Evolutionary conservation across 2,113 vertebrate species (phyloP).

Genomic region (Chrysochloris asiatica): DNA sequence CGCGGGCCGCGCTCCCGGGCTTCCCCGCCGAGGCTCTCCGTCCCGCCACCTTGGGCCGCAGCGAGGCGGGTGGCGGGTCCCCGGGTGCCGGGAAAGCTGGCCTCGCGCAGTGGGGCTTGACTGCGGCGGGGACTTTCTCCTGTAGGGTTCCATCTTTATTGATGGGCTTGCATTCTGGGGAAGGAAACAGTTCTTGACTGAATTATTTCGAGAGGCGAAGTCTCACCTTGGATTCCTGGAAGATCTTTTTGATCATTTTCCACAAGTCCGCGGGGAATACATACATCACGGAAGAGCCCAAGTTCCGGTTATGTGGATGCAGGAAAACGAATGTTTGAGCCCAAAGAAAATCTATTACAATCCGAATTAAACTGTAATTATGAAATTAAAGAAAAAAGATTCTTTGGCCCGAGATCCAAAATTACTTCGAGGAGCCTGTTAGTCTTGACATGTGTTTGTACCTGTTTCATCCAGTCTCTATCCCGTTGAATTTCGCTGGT

Average conservation of each 20-base stretch:
- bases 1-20: too few species aligned
- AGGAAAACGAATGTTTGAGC: background rate
- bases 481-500: background rate
- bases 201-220: background rate
- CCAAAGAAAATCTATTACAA: background rate
- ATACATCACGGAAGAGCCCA: background rate
- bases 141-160: background rate
- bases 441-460: background rate
- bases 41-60: too few species aligned
- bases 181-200: fast-evolving
- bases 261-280: background rate
- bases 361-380: background rate
- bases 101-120: background rate
- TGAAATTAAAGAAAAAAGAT: too few species aligned
- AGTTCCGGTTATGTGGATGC: background rate
- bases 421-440: background rate
- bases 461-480: background rate
- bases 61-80: too few species aligned
- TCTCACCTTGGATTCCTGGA: background rate
- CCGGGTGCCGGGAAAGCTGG: fast-evolving
- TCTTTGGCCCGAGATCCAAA: background rate
- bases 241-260: background rate
- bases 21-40: too few species aligned
- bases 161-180: background rate
- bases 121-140: background rate